Conservation (phyloP, 53 echinoderm and acorn worm species). For the Astropecten irregularis region DNA sequence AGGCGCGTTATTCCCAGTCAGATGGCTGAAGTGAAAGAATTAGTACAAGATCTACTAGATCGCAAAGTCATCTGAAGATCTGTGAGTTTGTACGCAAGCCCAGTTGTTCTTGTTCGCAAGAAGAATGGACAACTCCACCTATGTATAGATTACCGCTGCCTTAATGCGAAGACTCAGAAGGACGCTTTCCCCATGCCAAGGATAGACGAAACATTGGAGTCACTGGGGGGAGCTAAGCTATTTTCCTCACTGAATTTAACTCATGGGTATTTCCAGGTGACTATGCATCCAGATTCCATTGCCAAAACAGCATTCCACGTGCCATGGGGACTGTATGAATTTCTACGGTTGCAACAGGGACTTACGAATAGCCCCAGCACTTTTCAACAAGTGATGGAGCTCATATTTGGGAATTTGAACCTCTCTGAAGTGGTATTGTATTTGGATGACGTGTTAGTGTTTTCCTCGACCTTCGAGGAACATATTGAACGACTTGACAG, state of each 20-base stretch:
- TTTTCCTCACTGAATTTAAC: conserved; percentile 31
- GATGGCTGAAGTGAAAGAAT: conserved; percentile 52
- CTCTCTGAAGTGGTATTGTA: conserved; percentile 31
- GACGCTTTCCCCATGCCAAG: conserved; percentile 62
- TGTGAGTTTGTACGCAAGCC: conserved; percentile 69
- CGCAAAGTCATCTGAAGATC: conserved; percentile 42
- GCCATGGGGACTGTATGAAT: conserved; percentile 78
- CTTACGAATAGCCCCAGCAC: conserved; percentile 69
- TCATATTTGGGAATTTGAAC: conserved; percentile 70
- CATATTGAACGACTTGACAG: neutral
- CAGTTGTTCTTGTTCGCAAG: conserved; percentile 59
- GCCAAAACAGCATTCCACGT: conserved; percentile 62
- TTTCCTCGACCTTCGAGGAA: neutral
- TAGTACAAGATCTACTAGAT: conserved; percentile 67
- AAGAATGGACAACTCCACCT: conserved; percentile 57
- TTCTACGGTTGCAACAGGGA: conserved; percentile 62
- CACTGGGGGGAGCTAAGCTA: conserved; percentile 1
- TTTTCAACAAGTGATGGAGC: conserved; percentile 78
- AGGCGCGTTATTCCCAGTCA: conserved; percentile 62
- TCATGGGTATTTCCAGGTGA: conserved; percentile 36
- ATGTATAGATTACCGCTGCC: conserved; percentile 64
- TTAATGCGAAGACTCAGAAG: conserved; percentile 55
- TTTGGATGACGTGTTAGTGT: conserved; percentile 20
- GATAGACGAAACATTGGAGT: conserved; percentile 42
- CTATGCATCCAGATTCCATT: neutral